phyloP scores from a whole-genome alignment of 64 coral and sea anemone genomes.

The Acropora yongei region DNA sequence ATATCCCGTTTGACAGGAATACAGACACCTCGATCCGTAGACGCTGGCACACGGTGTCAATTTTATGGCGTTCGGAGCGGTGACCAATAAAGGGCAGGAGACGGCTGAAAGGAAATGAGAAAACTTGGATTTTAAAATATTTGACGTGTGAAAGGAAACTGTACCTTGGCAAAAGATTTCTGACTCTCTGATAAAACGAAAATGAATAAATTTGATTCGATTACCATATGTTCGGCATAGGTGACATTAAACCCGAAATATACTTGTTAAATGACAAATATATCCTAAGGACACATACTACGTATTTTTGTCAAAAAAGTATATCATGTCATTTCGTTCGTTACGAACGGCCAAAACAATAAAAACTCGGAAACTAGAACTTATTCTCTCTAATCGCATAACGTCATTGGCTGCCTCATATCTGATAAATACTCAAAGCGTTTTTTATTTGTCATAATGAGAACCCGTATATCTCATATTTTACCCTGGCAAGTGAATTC shows the following conservation, averaged over 20 bases:
- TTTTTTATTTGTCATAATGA: not conserved
- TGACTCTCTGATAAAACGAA: not conserved
- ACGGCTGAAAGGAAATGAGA: slow-evolving; percentile 11
- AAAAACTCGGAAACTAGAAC: not conserved
- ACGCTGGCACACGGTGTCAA: not conserved
- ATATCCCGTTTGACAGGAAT: slow-evolving; percentile 51
- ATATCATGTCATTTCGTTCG: not conserved
- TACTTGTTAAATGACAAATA: not conserved
- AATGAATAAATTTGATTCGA: not conserved
- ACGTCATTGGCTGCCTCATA: too few species aligned
- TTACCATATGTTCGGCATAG: not conserved
- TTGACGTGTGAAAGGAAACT: not conserved
- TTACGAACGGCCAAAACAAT: not conserved
- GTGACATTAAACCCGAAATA: not conserved
- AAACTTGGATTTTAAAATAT: not conserved
- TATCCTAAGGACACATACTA: not conserved
- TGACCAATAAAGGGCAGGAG: slow-evolving; percentile 9
- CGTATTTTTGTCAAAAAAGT: not conserved
- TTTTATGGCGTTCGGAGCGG: not conserved
- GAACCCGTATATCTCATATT: not conserved
- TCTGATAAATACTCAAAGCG: not conserved
- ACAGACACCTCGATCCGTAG: slow-evolving; percentile 26
- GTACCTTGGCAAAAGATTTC: not conserved
- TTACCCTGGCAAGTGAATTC: slow-evolving; percentile 33
- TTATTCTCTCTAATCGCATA: too few species aligned